phyloP scores from a whole-genome alignment of 2,888 invertebrate species.

The Vesta saturnalis region DNA sequence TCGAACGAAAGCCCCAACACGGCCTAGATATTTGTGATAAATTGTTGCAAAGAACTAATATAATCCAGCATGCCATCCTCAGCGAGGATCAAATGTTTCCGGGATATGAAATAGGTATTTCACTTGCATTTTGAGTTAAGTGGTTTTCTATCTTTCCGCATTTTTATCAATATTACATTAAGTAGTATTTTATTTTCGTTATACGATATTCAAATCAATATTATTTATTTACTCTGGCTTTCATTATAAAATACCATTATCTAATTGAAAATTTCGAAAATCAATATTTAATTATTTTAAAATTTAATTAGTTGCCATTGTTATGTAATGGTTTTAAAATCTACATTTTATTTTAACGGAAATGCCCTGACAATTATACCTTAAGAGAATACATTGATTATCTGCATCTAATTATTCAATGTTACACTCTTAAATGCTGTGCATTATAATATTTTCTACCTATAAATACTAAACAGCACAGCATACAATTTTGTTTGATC shows the following conservation, averaged over 20 bases:
- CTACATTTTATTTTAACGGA: too few species aligned
- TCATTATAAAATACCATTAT: background rate
- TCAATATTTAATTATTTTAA: background rate
- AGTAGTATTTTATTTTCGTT: conserved; percentile 15
- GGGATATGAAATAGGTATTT: conserved; percentile 44
- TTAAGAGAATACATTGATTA: too few species aligned
- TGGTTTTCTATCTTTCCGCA: conserved; percentile 52
- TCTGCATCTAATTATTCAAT: too few species aligned
- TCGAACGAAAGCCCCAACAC: conserved; percentile 47
- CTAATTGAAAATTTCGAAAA: background rate
- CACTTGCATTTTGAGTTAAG: conserved; percentile 50
- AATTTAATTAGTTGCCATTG: background rate
- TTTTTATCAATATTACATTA: conserved; percentile 53
- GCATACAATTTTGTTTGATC: too few species aligned
- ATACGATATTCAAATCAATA: background rate
- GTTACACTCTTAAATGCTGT: too few species aligned
- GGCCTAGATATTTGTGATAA: conserved; percentile 51
- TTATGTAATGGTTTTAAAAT: too few species aligned
- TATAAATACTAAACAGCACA: too few species aligned
- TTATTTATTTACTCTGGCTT: background rate
- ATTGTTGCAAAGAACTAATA: conserved; percentile 50
- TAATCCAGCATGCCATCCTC: conserved; percentile 50
- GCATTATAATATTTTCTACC: too few species aligned
- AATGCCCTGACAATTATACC: too few species aligned
- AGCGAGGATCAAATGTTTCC: conserved; percentile 51